phyloP scores from a whole-genome alignment of 2,888 invertebrate genomes.

The Morinoia aosen region DNA sequence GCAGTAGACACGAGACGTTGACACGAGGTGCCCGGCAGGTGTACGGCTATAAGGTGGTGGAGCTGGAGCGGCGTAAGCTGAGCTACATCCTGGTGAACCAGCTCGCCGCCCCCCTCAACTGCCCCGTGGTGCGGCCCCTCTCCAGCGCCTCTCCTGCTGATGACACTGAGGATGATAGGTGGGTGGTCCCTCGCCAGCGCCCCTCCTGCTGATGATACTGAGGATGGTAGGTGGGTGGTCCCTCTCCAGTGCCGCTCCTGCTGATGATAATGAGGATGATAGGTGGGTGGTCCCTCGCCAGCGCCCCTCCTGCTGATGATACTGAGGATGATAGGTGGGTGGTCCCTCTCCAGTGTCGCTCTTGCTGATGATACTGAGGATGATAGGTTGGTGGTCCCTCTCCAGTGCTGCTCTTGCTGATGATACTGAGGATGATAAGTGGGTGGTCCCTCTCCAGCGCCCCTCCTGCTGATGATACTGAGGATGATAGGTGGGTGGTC shows the following conservation, averaged over 20 bases:
- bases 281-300: no score
- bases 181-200: no score
- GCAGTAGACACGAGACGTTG: no score
- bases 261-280: background rate
- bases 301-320: no score
- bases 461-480: no score
- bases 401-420: background rate
- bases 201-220: background rate
- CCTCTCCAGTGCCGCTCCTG: background rate
- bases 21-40: conserved; percentile 36
- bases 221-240: background rate
- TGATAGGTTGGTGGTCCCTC: background rate
- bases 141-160: background rate
- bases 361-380: background rate
- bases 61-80: conserved; percentile 20
- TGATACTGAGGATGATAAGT: background rate
- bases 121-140: background rate
- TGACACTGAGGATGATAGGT: conserved; percentile 6
- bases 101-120: conserved; percentile 26
- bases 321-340: conserved; percentile 6
- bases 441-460: no score
- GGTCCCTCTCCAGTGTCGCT: no score
- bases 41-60: conserved; percentile 54
- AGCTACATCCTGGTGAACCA: conserved; percentile 54
- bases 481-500: no score